A percentile compares a stretch with the other conserved stretches of the same genome.
Evolutionary conservation across 2,113 vertebrate species (phyloP).

Genomic region (Silurus glanis): DNA sequence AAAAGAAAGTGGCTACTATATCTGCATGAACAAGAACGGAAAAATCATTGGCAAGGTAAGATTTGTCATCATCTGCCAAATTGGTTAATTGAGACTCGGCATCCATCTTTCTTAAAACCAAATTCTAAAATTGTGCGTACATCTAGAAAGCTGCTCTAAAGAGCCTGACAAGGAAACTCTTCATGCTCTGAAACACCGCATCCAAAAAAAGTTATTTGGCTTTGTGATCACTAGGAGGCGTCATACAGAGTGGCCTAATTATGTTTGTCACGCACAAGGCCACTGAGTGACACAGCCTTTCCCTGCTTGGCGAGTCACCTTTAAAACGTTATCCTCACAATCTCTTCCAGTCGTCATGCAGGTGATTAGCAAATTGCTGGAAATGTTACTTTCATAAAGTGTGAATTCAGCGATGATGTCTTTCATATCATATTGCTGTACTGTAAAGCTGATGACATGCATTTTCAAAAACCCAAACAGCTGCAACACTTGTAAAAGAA

Average conservation of each 20-base stretch:
- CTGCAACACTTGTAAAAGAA: conserved; percentile 30
- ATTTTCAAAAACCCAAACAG: conserved; percentile 40
- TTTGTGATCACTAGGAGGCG: conserved; percentile 69
- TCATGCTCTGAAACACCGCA: conserved; percentile 53
- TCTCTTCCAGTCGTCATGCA: background rate
- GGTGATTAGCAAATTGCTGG: background rate
- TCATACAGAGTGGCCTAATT: conserved; percentile 21
- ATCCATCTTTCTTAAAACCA: background rate
- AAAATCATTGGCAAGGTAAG: conserved; percentile 79
- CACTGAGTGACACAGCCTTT: background rate
- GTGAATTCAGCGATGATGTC: background rate
- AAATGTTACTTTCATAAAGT: background rate
- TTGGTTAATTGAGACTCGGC: background rate
- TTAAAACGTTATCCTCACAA: background rate
- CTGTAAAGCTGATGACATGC: conserved; percentile 29
- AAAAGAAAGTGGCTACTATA: conserved; percentile 79
- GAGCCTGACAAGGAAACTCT: background rate
- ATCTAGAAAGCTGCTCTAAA: background rate
- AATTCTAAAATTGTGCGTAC: background rate
- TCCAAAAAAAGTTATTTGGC: conserved; percentile 68
- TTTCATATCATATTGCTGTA: conserved; percentile 7
- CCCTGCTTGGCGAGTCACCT: background rate
- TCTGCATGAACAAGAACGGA: conserved; percentile 80
- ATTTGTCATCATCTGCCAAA: background rate
- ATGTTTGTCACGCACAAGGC: background rate